phyloP scores from a whole-genome alignment of 1,140 invertebrate species.

The Drosophila subpulchrella region DNA sequence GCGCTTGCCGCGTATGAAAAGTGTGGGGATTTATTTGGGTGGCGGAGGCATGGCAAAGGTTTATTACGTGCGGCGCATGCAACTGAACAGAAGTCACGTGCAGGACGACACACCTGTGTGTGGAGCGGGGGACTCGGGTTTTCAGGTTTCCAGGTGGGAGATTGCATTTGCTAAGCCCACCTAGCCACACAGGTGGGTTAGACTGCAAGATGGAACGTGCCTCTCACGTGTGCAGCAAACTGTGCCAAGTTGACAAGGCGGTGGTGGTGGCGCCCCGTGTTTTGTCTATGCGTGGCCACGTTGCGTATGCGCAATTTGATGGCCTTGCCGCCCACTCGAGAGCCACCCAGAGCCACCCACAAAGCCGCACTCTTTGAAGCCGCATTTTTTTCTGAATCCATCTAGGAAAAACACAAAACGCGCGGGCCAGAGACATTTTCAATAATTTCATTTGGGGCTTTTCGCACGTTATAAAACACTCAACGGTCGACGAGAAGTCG shows the following conservation, averaged over 20 bases:
- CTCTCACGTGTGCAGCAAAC: constrained; percentile 63
- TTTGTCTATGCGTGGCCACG: constrained; percentile 65
- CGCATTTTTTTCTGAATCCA: constrained; percentile 37
- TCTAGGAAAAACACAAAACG: constrained; percentile 14
- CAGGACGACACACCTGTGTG: constrained; percentile 38
- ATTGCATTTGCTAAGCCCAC: constrained; percentile 44
- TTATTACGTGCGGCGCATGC: constrained; percentile 77
- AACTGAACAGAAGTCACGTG: constrained; percentile 81
- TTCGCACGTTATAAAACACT: constrained; percentile 79
- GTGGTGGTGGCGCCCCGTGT: constrained; percentile 21
- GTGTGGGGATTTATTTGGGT: constrained; percentile 16
- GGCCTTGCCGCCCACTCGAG: constrained; percentile 30
- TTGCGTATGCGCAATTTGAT: constrained; percentile 75
- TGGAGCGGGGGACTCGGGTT: not conserved
- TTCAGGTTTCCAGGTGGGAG: constrained; percentile 17
- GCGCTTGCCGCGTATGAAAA: constrained; percentile 16
- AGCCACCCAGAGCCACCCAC: not conserved
- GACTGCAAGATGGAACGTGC: constrained; percentile 60
- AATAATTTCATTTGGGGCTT: constrained; percentile 73
- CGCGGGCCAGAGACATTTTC: constrained; percentile 28
- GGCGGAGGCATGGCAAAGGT: constrained; percentile 34
- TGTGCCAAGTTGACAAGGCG: constrained; percentile 75
- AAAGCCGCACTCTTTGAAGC: not conserved
- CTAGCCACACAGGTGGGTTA: not conserved
- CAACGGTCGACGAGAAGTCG: constrained; percentile 50